Percentiles rank a stretch among this genome's conserved stretches.
phyloP scores from a whole-genome alignment of 2,797 vertebrate species.

The Peromyscus aztecus region DNA sequence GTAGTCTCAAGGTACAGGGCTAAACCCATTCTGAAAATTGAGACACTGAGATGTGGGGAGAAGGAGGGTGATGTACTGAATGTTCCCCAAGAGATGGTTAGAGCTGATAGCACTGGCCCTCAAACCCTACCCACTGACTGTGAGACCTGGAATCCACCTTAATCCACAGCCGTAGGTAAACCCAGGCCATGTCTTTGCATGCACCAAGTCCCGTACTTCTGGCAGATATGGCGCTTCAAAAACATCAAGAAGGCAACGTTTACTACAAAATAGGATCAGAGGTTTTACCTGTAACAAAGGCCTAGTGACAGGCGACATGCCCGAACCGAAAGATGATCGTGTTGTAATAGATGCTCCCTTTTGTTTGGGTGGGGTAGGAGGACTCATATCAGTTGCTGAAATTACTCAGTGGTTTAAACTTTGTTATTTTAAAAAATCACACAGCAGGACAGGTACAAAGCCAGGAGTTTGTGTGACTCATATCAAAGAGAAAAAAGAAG shows the following conservation, averaged over 20 bases:
- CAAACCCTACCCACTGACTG: background rate
- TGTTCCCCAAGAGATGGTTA: background rate
- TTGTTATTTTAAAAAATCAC: slow-evolving; percentile 50
- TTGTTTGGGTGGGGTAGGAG: background rate
- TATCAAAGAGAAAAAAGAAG: slow-evolving; percentile 48
- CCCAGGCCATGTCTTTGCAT: background rate
- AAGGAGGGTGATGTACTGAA: background rate
- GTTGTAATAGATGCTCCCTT: slow-evolving; percentile 43
- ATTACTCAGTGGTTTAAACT: slow-evolving; percentile 25
- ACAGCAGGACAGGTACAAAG: background rate
- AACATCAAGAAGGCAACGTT: slow-evolving; percentile 36
- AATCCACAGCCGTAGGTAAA: background rate
- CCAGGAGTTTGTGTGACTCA: background rate
- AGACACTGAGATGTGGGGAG: background rate
- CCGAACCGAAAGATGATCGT: slow-evolving; percentile 16
- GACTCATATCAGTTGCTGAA: background rate
- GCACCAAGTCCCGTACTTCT: background rate
- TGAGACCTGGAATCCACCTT: background rate
- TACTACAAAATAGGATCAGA: background rate
- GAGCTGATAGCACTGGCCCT: background rate
- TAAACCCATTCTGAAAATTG: background rate
- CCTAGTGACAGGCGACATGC: background rate
- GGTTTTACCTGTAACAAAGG: slow-evolving; percentile 42
- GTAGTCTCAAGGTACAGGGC: background rate
- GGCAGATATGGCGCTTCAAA: slow-evolving; percentile 47